Conservation (phyloP, 2,113 vertebrate species). For the Leucopsar rothschildi region DNA sequence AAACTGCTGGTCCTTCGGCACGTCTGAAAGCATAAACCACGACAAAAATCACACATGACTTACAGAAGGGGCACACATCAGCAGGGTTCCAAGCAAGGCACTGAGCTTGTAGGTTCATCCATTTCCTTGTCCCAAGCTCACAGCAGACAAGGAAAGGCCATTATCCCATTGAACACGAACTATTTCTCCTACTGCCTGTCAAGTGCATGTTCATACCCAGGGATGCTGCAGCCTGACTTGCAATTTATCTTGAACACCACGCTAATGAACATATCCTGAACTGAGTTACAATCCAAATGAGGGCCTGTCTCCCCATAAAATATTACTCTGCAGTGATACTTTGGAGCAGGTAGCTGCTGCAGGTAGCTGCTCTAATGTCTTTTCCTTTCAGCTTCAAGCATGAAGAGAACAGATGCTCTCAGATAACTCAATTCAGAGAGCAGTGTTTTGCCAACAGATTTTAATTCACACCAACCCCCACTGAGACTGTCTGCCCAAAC, state of each 20-base stretch:
- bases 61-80: background rate
- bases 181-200: background rate
- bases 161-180: background rate
- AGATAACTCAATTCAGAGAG: background rate
- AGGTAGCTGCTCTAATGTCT: background rate
- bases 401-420: background rate
- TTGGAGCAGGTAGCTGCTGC: background rate
- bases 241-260: background rate
- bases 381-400: background rate
- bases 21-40: constrained; percentile 58
- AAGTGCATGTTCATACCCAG: background rate
- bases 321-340: background rate
- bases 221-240: background rate
- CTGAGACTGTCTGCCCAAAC: background rate
- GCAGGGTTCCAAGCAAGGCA: background rate
- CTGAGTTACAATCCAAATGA: background rate
- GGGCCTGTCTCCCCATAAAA: background rate
- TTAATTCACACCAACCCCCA: background rate
- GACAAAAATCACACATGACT: background rate
- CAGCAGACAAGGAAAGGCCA: background rate
- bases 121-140: background rate
- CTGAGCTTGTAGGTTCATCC: background rate
- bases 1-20: constrained; percentile 85
- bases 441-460: background rate
- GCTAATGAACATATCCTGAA: background rate